A percentile compares a stretch with the other conserved stretches of the same genome.
These are phyloP conservation scores for Haliaeetus leucogaster DNA, from an alignment of 2,113 vertebrate species.

Conservation along the genomic window DNA sequence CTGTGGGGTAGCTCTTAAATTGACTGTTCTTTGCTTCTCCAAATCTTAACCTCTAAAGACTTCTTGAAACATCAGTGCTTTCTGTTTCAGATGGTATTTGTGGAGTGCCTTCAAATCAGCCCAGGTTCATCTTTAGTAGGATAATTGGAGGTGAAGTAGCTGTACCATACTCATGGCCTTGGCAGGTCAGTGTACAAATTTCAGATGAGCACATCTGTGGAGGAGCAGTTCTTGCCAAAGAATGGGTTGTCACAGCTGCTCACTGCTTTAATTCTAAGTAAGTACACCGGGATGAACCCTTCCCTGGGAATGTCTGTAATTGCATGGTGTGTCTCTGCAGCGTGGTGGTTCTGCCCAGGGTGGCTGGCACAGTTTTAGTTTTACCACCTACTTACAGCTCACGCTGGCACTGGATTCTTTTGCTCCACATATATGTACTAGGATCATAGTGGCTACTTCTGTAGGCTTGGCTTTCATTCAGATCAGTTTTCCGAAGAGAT, in stretches of 20 bases:
- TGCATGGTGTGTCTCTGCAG: background rate
- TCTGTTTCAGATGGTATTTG: conserved; percentile 23
- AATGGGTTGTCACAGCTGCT: conserved; percentile 65
- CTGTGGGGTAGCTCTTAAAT: background rate
- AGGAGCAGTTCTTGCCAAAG: conserved; percentile 52
- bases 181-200: conserved; percentile 60
- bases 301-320: background rate
- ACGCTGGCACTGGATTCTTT: background rate
- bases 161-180: conserved; percentile 57
- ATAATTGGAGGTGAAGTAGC: conserved; percentile 58
- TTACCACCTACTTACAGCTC: background rate
- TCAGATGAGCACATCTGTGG: conserved; percentile 50
- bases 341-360: background rate
- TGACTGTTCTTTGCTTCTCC: background rate
- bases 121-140: conserved; percentile 31
- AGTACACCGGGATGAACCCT: background rate
- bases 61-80: background rate
- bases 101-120: conserved; percentile 25
- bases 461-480: background rate
- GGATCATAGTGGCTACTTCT: background rate
- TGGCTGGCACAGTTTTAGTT: background rate
- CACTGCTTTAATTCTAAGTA: conserved; percentile 56
- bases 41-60: background rate
- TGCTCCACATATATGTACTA: background rate
- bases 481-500: background rate